Base-by-base conservation (phyloP, 2,888 invertebrate genomes). In the Patella caerulea region DNA sequence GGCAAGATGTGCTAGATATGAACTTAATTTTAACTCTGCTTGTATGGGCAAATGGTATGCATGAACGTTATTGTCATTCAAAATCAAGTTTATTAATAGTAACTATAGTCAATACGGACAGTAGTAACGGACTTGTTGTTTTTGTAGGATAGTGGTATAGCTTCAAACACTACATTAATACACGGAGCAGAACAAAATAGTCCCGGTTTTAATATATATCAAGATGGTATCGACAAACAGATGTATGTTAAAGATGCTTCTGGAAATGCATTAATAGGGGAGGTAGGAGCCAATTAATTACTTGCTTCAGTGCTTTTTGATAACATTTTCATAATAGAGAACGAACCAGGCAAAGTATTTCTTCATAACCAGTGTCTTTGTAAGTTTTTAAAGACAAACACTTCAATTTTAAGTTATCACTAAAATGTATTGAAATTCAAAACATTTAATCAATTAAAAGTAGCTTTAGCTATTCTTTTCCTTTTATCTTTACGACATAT, bases 161-260 rank as follows among this genome's bases (percentile, higher is more conserved):
- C 87, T 45, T 81, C 79, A 9, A 77, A 85, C 65, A 17, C 29
- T 1, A 76, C 73, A 0, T 77, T 83, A n/a, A 74, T 82, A 14
- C 24, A 52, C 1, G 76, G 72, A 24, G 82, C 82, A 0, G 70
- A 74, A 29, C 14, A 29, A 11, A 83, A 83, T 65, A 86, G 82
- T 59, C 81, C 81, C 0, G 82, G 80, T 5, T 97, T 96, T 88
- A 93, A 94, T 0, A 96, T 96, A 0, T 96, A 93, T 90, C 95
- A 96, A 83, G 94, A 94, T 75, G 96, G 96, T 0, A 84, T 95
- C 0, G 93, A 94, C 79, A 93, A 94, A 92, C 94, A 94, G 79
- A 93, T 96, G 77, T 96, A 96, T 85, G 93, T 97, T n/a, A 95
- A 94, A 87, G 95, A 96, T 88, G 82, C 86, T 11, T 92, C 93